A percentile compares a stretch with the other conserved stretches of the same genome.
These are phyloP conservation scores for Semnornis frantzii DNA, from an alignment of 2,113 vertebrate species.

Conservation along the genomic window DNA sequence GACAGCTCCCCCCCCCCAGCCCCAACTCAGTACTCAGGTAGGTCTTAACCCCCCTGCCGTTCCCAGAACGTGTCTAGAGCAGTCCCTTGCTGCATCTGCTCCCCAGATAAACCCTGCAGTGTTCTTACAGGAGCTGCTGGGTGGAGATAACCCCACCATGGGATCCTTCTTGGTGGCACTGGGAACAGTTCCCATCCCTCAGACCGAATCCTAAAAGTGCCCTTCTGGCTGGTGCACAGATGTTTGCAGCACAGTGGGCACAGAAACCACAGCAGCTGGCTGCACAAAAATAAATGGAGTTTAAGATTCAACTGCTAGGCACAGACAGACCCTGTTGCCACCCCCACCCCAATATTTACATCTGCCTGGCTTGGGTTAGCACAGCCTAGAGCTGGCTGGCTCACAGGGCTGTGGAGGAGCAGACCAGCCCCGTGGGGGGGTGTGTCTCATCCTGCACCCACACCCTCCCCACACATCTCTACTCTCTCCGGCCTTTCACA, in stretches of 20 bases:
- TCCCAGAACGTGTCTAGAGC: not conserved
- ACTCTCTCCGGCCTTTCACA: not conserved
- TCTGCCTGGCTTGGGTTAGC: not conserved
- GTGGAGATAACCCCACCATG: not conserved
- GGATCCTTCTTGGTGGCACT: not conserved
- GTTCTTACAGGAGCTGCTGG: not conserved
- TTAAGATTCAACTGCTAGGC: not conserved
- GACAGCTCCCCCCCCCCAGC: too few relatives aligned
- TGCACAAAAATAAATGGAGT: not conserved
- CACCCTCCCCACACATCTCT: not conserved
- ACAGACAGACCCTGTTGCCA: not conserved
- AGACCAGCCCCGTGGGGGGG: accelerated
- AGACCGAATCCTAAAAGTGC: not conserved
- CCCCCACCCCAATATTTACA: not conserved
- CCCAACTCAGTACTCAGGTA: too few relatives aligned
- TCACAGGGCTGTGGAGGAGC: not conserved
- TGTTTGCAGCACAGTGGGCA: not conserved
- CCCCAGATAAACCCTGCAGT: not conserved
- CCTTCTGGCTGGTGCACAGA: not conserved
- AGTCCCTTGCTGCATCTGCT: not conserved
- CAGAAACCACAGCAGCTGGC: not conserved
- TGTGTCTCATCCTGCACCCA: not conserved
- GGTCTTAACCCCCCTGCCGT: not conserved
- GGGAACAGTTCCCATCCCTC: not conserved
- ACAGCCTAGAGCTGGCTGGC: not conserved